Evolutionary conservation across 53 echinoderm and acorn worm species (phyloP).

Genomic region (Paracentrotus lividus): DNA sequence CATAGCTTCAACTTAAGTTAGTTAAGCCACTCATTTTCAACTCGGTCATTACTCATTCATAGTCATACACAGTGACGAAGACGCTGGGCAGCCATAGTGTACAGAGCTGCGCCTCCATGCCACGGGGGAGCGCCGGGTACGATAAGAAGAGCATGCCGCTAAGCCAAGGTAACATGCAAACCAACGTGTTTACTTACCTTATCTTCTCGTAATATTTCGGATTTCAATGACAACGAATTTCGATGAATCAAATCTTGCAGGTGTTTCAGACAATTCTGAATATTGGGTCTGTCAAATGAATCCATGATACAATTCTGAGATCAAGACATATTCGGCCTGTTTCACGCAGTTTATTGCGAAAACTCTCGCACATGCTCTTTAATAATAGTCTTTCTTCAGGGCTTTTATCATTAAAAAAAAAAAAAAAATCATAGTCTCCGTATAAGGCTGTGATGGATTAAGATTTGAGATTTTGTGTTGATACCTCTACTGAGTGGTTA

Average conservation of each 20-base stretch:
- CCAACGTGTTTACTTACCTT: slow-evolving; percentile 11
- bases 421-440: background rate
- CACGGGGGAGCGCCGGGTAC: slow-evolving; percentile 8
- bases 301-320: background rate
- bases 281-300: slow-evolving; percentile 19
- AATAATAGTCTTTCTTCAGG: background rate
- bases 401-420: too few species aligned
- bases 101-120: background rate
- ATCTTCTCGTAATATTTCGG: slow-evolving; percentile 27
- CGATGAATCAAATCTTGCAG: background rate
- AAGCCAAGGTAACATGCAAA: background rate
- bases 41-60: too few species aligned
- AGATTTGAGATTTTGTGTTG: background rate
- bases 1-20: background rate
- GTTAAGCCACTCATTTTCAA: too few species aligned
- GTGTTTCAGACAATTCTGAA: slow-evolving; percentile 17
- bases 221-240: background rate
- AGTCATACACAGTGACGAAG: too few species aligned
- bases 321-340: background rate
- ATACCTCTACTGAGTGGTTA: too few species aligned
- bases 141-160: background rate
- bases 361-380: slow-evolving; percentile 12
- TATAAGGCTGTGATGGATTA: background rate
- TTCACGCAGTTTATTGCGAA: background rate
- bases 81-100: too few species aligned